Conservation (phyloP, 2,113 vertebrate species). For the Benitochromis conjunctus region DNA sequence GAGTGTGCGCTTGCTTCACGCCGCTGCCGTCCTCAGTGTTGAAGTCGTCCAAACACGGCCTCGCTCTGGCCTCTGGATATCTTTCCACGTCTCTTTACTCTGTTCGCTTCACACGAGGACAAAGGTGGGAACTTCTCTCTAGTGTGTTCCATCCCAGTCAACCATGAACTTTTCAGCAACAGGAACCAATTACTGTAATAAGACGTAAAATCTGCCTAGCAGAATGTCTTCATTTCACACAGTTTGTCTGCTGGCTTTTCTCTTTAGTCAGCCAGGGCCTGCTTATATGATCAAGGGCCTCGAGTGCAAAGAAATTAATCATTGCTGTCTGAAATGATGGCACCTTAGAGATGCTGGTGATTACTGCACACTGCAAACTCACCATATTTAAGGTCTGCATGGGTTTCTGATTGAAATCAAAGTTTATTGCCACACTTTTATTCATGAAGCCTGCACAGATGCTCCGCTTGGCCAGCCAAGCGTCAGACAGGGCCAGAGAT, state of each 20-base stretch:
- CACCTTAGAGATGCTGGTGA: conserved; percentile 29
- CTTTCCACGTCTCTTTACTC: background rate
- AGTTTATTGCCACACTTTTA: conserved; percentile 49
- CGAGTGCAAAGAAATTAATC: conserved; percentile 27
- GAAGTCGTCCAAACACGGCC: conserved; percentile 29
- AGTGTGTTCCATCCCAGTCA: conserved; percentile 28
- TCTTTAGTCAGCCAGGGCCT: background rate
- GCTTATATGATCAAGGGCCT: background rate
- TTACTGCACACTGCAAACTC: conserved; percentile 22
- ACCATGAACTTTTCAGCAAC: conserved; percentile 18
- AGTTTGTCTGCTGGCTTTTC: background rate
- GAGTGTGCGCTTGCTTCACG: background rate
- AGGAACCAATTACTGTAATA: conserved; percentile 50
- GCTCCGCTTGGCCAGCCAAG: conserved; percentile 34
- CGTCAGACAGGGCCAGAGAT: conserved; percentile 32
- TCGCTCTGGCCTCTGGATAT: background rate
- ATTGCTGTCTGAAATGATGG: background rate
- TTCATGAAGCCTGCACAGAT: conserved; percentile 43
- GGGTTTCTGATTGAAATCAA: conserved; percentile 50
- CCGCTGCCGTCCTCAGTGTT: background rate
- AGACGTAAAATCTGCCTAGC: background rate
- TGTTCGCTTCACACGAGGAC: background rate
- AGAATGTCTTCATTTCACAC: conserved; percentile 13
- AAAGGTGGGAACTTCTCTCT: conserved; percentile 12
- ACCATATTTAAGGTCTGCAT: conserved; percentile 14